Conservation (phyloP, 1,140 invertebrate species). For the Drosophila arizonae region DNA sequence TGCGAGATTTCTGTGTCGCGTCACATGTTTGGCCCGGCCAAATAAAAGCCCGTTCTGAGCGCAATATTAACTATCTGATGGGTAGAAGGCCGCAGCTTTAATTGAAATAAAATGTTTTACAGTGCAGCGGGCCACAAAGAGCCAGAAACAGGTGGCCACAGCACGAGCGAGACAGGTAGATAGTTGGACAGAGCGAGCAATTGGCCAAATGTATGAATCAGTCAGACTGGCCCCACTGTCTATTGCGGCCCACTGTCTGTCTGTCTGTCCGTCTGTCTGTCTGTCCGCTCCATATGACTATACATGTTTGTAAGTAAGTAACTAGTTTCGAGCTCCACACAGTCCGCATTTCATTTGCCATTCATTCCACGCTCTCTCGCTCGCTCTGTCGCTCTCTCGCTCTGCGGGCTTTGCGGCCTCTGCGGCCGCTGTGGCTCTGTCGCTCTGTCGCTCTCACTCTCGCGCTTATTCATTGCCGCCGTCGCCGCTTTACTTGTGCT, state of each 20-base stretch:
- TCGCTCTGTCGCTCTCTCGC: constrained; percentile 6
- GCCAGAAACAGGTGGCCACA: constrained; percentile 24
- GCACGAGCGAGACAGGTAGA: not conserved
- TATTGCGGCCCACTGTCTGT: constrained; percentile 15
- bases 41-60: constrained; percentile 43
- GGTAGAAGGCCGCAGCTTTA: constrained; percentile 52
- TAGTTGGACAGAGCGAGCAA: constrained; percentile 18
- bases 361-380: constrained; percentile 42
- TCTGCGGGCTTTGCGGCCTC: not conserved
- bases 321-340: constrained; percentile 65
- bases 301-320: constrained; percentile 71
- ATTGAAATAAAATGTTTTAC: constrained; percentile 73
- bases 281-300: constrained; percentile 69
- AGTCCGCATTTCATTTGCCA: constrained; percentile 63
- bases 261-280: too few relatives aligned
- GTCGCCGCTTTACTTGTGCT: constrained; percentile 58
- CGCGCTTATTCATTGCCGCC: constrained; percentile 67
- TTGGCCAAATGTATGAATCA: constrained; percentile 43
- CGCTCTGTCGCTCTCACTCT: constrained; percentile 12
- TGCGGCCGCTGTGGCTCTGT: not conserved
- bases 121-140: constrained; percentile 19
- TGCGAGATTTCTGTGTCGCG: constrained; percentile 10
- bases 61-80: constrained; percentile 39
- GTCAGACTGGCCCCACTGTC: constrained; percentile 31
- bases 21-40: constrained; percentile 52